A percentile compares a stretch with the other conserved stretches of the same genome.
Conservation (phyloP, 2,797 vertebrate species). For the Pelodytes ibericus region DNA sequence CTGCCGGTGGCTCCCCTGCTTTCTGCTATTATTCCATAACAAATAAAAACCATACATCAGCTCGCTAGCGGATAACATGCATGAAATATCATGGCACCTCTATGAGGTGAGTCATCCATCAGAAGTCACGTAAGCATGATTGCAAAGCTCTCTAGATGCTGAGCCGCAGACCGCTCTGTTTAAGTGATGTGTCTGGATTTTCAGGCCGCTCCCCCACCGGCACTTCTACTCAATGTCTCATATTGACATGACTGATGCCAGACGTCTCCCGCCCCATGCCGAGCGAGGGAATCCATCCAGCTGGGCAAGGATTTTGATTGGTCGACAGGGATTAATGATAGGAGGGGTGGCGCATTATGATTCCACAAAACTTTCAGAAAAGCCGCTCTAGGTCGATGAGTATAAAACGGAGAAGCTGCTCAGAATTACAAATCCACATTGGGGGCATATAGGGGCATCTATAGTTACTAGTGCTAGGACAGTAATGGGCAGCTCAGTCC, state of each 20-base stretch:
- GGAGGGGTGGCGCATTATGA: too few species aligned
- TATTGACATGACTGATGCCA: neutral
- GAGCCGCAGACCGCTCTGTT: neutral
- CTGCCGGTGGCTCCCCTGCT: neutral
- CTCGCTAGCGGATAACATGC: neutral
- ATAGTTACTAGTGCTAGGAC: too few species aligned
- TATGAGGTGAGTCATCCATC: neutral
- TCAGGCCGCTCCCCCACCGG: neutral
- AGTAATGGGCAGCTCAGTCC: too few species aligned
- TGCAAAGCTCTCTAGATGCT: neutral
- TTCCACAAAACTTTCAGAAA: too few species aligned
- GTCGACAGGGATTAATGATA: neutral
- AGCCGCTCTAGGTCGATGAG: too few species aligned
- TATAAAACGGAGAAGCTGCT: too few species aligned
- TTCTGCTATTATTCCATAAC: neutral
- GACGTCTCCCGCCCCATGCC: neutral
- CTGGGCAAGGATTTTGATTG: too few species aligned
- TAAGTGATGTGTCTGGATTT: neutral
- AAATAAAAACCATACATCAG: slow-evolving; percentile 1
- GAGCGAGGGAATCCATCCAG: neutral
- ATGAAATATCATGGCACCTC: neutral
- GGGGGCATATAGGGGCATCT: too few species aligned
- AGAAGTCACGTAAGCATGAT: neutral
- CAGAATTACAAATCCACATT: too few species aligned
- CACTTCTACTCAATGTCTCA: neutral